Conservation (phyloP, 2,113 vertebrate species). For the Anoplopoma fimbria region DNA sequence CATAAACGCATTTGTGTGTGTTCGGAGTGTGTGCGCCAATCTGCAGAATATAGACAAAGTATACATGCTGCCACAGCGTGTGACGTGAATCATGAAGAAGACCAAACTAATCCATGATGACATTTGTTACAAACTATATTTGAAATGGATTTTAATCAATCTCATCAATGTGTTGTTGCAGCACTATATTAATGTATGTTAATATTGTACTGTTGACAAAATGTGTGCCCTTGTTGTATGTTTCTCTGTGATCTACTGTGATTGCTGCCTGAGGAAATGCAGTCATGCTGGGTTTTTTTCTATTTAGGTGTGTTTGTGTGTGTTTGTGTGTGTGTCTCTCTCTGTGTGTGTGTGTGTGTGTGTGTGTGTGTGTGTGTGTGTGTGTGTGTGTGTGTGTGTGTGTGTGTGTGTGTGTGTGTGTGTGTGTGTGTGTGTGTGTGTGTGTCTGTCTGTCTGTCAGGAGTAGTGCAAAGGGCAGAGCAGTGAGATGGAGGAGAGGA, state of each 20-base stretch:
- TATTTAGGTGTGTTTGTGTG: neutral
- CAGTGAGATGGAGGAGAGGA: conserved; percentile 67
- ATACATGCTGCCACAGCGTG: no score
- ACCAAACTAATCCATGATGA: neutral
- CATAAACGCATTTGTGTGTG: no score
- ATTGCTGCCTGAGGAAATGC: neutral
- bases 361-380: neutral
- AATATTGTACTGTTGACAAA: neutral
- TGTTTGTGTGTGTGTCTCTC: neutral
- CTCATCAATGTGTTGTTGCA: neutral
- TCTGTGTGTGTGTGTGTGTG: conserved; percentile 21
- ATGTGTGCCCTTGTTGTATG: neutral
- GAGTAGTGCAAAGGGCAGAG: conserved; percentile 42
- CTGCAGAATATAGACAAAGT: no score
- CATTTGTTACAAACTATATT: neutral
- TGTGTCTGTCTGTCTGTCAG: conserved; percentile 22
- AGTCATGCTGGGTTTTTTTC: neutral
- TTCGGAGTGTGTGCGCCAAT: no score
- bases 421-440: neutral
- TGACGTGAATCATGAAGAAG: neutral
- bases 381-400: conserved; percentile 22
- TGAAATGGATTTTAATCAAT: neutral
- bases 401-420: neutral
- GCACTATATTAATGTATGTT: no score
- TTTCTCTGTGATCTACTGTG: neutral